Evolutionary conservation across 2,888 invertebrate species (phyloP).

Genomic region (Euphydryas editha): DNA sequence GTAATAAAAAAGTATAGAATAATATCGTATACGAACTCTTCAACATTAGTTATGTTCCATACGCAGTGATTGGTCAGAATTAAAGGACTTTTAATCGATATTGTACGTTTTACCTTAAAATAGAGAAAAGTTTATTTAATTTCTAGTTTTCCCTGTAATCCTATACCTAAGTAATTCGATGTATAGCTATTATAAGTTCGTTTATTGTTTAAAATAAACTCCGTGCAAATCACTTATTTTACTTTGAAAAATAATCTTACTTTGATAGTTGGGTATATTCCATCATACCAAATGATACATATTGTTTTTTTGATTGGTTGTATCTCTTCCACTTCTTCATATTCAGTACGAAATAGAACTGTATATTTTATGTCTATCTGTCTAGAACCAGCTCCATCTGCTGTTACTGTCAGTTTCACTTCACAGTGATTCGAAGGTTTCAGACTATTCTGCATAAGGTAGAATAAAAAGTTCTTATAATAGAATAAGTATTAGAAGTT

Average conservation of each 20-base stretch:
- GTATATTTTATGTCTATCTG: constrained; percentile 67
- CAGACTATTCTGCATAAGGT: constrained; percentile 62
- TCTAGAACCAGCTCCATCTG: constrained; percentile 69
- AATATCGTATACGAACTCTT: constrained; percentile 63
- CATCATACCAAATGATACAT: constrained; percentile 74
- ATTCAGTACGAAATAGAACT: constrained; percentile 67
- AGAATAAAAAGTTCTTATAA: too few species aligned
- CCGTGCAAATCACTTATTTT: too few species aligned
- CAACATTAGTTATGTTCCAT: constrained; percentile 75
- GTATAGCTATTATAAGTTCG: too few species aligned
- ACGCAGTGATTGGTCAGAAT: constrained; percentile 76
- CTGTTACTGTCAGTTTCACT: constrained; percentile 62
- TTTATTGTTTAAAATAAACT: too few species aligned
- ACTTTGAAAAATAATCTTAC: constrained; percentile 45
- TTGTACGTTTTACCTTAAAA: constrained; percentile 72
- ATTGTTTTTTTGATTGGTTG: constrained; percentile 67
- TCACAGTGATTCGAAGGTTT: constrained; percentile 68
- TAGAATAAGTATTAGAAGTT: not conserved
- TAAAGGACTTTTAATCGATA: constrained; percentile 70
- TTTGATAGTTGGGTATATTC: constrained; percentile 75
- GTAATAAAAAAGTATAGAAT: not conserved
- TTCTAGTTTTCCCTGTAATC: too few species aligned
- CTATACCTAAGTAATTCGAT: too few species aligned
- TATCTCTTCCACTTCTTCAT: constrained; percentile 68
- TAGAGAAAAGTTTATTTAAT: constrained; percentile 6